phyloP scores from a whole-genome alignment of 2,113 vertebrate species.

The Bettongia penicillata region DNA sequence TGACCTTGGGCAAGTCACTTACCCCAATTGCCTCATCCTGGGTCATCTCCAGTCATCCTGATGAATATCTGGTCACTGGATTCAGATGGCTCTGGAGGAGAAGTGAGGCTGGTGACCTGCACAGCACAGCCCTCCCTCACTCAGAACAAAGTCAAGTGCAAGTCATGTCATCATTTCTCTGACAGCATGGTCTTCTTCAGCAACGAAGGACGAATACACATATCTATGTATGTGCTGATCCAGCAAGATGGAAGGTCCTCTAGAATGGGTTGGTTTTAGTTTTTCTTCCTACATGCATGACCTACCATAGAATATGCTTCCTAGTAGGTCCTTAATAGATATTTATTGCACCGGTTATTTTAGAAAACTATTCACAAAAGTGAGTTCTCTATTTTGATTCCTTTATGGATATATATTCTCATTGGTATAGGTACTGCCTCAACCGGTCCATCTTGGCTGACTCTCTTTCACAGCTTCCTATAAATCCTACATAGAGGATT shows the following conservation, averaged over 20 bases:
- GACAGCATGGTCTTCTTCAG: too few relatives aligned
- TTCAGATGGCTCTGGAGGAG: too few relatives aligned
- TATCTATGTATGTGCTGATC: background rate
- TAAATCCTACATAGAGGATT: background rate
- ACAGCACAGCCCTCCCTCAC: too few relatives aligned
- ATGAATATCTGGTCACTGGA: too few relatives aligned
- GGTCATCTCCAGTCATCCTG: too few relatives aligned
- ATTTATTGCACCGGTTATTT: background rate
- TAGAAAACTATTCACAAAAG: background rate
- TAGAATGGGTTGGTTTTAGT: background rate
- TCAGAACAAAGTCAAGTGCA: too few relatives aligned
- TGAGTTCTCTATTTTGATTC: background rate
- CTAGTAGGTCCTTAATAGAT: background rate
- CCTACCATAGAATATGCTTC: background rate
- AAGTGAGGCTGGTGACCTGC: too few relatives aligned
- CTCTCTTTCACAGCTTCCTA: background rate
- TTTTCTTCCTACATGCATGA: background rate
- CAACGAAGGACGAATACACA: background rate
- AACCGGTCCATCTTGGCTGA: background rate
- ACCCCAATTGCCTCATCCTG: too few relatives aligned
- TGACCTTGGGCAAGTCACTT: too few relatives aligned
- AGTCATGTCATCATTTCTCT: too few relatives aligned
- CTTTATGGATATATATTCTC: background rate
- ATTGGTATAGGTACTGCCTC: background rate
- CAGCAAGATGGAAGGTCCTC: background rate